phyloP scores from a whole-genome alignment of 2,888 invertebrate genomes.

The Drosophila yooni region DNA sequence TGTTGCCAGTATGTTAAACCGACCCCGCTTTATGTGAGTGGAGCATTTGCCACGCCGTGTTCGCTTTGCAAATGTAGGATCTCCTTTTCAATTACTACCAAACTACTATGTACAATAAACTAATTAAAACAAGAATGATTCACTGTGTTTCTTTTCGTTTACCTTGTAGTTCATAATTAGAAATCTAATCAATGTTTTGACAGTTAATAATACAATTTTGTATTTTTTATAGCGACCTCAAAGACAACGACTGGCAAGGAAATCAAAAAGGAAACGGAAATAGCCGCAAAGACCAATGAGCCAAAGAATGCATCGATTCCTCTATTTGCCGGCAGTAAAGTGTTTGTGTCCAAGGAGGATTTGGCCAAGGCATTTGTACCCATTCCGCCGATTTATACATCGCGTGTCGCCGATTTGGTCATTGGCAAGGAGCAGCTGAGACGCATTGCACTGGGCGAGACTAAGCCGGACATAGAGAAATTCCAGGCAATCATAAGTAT shows the following conservation, averaged over 20 bases:
- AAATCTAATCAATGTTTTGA: neutral
- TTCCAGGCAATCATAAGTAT: constrained; percentile 83
- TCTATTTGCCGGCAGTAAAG: constrained; percentile 82
- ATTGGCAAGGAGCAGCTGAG: constrained; percentile 78
- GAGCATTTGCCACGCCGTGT: constrained; percentile 26
- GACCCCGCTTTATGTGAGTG: neutral
- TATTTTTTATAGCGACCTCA: constrained; percentile 18
- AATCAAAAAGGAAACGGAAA: constrained; percentile 12
- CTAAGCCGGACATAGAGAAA: constrained; percentile 67
- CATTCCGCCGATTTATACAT: constrained; percentile 83
- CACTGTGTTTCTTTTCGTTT: constrained; percentile 43
- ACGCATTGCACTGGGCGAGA: constrained; percentile 65
- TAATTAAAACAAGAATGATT: constrained; percentile 16
- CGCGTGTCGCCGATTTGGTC: constrained; percentile 82
- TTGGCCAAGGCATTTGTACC: constrained; percentile 82
- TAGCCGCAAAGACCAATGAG: constrained; percentile 9
- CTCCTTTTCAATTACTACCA: constrained; percentile 9
- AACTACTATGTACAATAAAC: constrained; percentile 30
- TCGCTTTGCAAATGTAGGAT: constrained; percentile 25
- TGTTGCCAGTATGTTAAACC: neutral
- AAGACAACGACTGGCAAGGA: neutral
- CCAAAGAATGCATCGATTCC: constrained; percentile 69
- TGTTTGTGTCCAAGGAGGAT: constrained; percentile 82
- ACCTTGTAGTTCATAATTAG: constrained; percentile 7
- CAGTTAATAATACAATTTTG: neutral